Conservation (phyloP, 2,888 invertebrate genomes). For the Eremobia ochroleuca region DNA sequence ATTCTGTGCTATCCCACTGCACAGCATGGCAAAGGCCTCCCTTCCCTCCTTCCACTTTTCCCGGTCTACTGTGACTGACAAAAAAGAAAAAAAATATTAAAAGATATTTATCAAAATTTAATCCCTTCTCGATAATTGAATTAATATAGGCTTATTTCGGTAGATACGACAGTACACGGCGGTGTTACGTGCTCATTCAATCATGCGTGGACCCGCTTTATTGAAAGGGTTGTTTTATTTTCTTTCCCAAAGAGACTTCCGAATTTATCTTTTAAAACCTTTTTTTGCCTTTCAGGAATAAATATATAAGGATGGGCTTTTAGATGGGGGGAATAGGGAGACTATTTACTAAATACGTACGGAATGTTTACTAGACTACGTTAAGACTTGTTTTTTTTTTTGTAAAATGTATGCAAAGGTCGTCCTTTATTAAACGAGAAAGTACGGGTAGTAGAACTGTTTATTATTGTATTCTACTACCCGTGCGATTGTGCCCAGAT, state of each 20-base stretch:
- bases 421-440: not conserved
- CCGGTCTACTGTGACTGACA: too few species aligned
- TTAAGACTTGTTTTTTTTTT: not conserved
- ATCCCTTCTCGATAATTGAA: slow-evolving; percentile 48
- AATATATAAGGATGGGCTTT: slow-evolving; percentile 38
- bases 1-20: too few species aligned
- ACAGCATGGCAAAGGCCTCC: too few species aligned
- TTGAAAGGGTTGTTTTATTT: slow-evolving; percentile 66
- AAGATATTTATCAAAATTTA: slow-evolving; percentile 38
- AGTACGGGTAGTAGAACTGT: not conserved
- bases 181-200: slow-evolving; percentile 56
- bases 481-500: not conserved
- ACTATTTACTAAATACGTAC: slow-evolving; percentile 45
- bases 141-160: slow-evolving; percentile 44
- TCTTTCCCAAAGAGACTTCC: slow-evolving; percentile 49
- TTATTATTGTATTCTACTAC: not conserved
- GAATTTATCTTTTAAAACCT: slow-evolving; percentile 60
- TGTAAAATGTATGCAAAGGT: not conserved
- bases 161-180: slow-evolving; percentile 36
- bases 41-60: too few species aligned
- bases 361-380: slow-evolving; percentile 14
- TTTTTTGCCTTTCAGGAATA: slow-evolving; percentile 49
- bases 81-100: too few species aligned
- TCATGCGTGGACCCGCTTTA: slow-evolving; percentile 56
- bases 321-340: slow-evolving; percentile 29